Base-by-base conservation (phyloP, 2,888 invertebrate species). In the Mythimna lalbum region DNA sequence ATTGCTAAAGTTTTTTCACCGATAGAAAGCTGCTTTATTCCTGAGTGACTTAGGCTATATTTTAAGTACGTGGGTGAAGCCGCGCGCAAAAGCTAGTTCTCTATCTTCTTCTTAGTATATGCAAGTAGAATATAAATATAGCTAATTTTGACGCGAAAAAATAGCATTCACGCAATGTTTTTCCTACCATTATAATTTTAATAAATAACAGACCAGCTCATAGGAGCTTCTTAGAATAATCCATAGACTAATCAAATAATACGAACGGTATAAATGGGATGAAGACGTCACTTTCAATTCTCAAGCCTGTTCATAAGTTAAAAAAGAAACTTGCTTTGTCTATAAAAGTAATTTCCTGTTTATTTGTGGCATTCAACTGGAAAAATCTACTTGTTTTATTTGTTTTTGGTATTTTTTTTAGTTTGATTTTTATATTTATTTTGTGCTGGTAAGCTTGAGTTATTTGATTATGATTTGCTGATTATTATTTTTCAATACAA, bases 301-400 rank as follows among this genome's bases (percentile, higher is more conserved):
- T 43, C 36, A 17, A 31, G 23, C 47, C 7, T 47, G 49, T 64
- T 66, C 59, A 47, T 63, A 49, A 65, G 56, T 65, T 61, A 43
- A 47, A 52, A 33, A 65, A 68, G 31, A 64, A 61, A 66, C n/a
- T 68, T 31, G 21, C 31, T 63, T 62, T 56, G 61, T 70, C 63
- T 64, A 64, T 73, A 39, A 62, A 76, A 73, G 61, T 61, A 80
- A 82, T 82, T 80, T 83, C 69, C 63, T 66, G 68, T 64, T 43
- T 69, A 33, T 65, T 62, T 64, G 59, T 62, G 36, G 65, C 36
- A 19, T 67, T 57, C 72, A 21, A 36, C 23, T 23, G 64, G 49
- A 50, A 68, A 47, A 52, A 50, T 69, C 56, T 63, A 47, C 31
- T 63, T 63, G 6, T 31, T 21, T 5, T 14, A 52, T 9, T 53